phyloP scores from a whole-genome alignment of 2,113 vertebrate genomes.

The Meles meles region DNA sequence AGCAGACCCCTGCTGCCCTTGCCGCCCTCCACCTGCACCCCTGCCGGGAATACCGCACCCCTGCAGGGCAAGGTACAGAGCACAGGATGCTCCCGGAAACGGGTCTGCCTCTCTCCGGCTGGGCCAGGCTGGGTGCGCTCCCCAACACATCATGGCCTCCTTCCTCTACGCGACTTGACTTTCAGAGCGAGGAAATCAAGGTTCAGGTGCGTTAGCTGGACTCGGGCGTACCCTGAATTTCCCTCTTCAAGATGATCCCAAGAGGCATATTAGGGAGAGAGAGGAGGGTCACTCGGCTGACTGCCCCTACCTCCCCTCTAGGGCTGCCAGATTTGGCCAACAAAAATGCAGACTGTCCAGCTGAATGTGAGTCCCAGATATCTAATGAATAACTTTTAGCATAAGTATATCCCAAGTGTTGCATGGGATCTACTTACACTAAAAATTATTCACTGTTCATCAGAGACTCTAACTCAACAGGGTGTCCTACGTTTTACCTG shows the following conservation, averaged over 20 bases:
- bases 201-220: background rate
- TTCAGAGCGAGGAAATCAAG: background rate
- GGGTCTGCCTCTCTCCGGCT: accelerated
- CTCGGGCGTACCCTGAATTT: background rate
- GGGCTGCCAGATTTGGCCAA: background rate
- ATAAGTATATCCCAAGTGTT: background rate
- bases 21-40: too few relatives aligned
- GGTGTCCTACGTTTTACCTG: background rate
- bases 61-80: accelerated
- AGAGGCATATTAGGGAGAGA: background rate
- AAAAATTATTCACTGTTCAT: background rate
- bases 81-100: accelerated
- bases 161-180: background rate
- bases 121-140: accelerated
- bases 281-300: background rate
- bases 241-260: background rate
- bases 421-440: background rate
- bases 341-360: background rate
- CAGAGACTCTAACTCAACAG: background rate
- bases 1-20: background rate
- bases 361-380: background rate
- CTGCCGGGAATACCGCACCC: accelerated
- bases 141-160: background rate
- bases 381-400: background rate
- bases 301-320: accelerated